Evolutionary conservation across 2,113 vertebrate genomes (phyloP).

Genomic region (Willisornis vidua): DNA sequence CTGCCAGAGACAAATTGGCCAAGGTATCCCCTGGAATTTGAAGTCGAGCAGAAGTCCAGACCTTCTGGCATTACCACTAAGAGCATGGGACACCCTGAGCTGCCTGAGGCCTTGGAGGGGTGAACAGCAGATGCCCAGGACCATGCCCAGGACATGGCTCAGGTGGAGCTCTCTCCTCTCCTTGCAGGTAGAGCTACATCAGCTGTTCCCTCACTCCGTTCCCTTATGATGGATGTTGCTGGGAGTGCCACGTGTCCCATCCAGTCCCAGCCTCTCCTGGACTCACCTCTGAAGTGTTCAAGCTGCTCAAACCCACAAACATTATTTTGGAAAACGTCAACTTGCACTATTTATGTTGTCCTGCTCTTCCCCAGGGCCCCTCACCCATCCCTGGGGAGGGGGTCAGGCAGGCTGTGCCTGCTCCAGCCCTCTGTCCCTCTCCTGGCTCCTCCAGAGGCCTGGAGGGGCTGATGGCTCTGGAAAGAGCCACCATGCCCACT

Average conservation of each 20-base stretch:
- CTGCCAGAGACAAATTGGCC: background rate
- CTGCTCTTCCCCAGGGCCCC: background rate
- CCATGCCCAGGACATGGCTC: background rate
- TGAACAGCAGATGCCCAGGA: background rate
- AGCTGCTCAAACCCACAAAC: background rate
- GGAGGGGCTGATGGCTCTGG: background rate
- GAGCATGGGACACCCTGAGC: background rate
- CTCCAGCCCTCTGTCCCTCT: background rate
- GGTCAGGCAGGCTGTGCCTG: background rate
- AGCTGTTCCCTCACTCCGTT: background rate
- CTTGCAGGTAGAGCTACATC: background rate
- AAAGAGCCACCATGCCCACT: rapidly evolving
- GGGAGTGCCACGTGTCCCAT: background rate
- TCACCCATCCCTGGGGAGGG: background rate
- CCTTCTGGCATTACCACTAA: background rate
- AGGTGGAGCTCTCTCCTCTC: background rate
- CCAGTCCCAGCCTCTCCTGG: background rate
- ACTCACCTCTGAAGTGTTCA: background rate
- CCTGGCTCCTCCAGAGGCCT: background rate
- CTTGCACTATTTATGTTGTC: background rate
- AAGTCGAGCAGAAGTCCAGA: background rate
- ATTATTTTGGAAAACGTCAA: background rate
- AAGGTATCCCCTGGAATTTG: background rate
- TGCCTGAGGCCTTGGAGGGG: background rate
- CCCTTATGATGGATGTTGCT: background rate